Conservation (phyloP, 2,113 vertebrate species). For the Petaurus breviceps region DNA sequence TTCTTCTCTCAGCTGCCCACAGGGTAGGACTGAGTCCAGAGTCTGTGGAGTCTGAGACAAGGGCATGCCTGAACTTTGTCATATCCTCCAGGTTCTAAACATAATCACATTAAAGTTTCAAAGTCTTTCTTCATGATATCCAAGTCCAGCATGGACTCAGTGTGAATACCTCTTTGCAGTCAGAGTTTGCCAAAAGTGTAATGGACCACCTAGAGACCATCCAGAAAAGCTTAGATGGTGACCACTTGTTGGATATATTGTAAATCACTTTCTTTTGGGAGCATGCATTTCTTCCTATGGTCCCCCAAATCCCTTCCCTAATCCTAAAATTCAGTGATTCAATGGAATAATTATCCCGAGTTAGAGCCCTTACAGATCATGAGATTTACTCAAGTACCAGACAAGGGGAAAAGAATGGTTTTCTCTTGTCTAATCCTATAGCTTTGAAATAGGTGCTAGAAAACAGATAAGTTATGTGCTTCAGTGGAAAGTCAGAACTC, state of each 20-base stretch:
- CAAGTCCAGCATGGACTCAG: no score
- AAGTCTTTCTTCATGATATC: not conserved
- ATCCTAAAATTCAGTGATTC: not conserved
- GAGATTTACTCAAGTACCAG: not conserved
- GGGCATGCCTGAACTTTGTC: not conserved
- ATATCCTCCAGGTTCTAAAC: not conserved
- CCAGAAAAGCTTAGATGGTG: not conserved
- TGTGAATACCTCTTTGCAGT: not conserved
- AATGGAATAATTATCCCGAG: not conserved
- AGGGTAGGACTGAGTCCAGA: not conserved
- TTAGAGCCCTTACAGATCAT: not conserved
- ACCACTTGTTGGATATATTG: not conserved
- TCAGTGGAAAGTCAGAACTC: not conserved
- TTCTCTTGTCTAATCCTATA: conserved; percentile 1
- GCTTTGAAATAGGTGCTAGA: conserved; percentile 36
- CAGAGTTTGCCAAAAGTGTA: not conserved
- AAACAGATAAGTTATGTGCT: not conserved
- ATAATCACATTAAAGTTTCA: not conserved
- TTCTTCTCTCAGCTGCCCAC: not conserved
- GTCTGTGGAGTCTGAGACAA: not conserved
- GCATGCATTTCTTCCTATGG: not conserved
- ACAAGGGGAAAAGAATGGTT: not conserved
- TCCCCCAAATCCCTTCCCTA: not conserved
- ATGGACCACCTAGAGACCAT: not conserved
- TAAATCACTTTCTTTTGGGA: not conserved